Evolutionary conservation across 2,888 invertebrate species (phyloP).

Genomic region (Cryptus viduatorius): DNA sequence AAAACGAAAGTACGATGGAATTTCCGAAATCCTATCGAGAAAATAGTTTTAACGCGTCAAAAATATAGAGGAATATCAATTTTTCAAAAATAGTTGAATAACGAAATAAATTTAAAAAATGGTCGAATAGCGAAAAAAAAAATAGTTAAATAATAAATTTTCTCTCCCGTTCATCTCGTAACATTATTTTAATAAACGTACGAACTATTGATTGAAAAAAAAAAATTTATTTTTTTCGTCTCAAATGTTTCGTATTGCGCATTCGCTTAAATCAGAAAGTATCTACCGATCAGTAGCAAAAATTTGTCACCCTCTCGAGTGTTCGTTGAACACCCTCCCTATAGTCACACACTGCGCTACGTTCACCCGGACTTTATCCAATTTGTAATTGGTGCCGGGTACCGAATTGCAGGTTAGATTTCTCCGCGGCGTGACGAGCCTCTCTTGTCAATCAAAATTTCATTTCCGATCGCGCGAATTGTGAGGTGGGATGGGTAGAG

Average conservation of each 20-base stretch:
- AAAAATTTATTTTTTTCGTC: not conserved
- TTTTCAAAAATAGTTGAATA: no score
- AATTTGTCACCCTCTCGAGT: not conserved
- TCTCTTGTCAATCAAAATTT: constrained; percentile 81
- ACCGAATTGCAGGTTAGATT: constrained; percentile 82
- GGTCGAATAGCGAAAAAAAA: no score
- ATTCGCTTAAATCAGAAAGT: not conserved
- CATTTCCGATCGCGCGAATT: constrained; percentile 81
- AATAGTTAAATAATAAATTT: no score
- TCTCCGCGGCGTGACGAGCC: constrained; percentile 79
- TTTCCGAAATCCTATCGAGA: no score
- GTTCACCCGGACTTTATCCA: constrained; percentile 48
- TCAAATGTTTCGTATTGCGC: not conserved
- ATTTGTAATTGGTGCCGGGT: constrained; percentile 62
- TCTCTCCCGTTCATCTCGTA: no score
- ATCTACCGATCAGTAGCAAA: constrained; percentile 13
- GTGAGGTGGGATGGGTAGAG: constrained; percentile 60
- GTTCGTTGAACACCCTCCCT: not conserved
- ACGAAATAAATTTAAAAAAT: no score
- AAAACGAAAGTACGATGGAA: not conserved
- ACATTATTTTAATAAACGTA: no score
- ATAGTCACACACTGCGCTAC: not conserved
- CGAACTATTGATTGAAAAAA: no score
- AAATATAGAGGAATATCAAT: no score
- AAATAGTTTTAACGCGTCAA: no score